Base-by-base conservation (phyloP, 2,797 vertebrate genomes). In the Acanthurus lineatus region DNA sequence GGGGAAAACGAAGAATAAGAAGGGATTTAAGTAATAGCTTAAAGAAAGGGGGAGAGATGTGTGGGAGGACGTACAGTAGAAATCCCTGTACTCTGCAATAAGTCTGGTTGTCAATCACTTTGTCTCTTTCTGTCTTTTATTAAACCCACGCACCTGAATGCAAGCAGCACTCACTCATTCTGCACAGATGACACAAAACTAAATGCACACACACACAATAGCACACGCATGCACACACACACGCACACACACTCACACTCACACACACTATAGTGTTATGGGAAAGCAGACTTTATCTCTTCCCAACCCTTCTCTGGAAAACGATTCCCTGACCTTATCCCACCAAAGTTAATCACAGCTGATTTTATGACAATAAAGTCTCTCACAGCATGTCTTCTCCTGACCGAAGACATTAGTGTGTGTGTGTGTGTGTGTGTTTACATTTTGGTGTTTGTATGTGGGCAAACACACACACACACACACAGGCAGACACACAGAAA, bases 261-360 rank as follows among this genome's bases (percentile, higher is more conserved):
- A 54, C 20, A 73, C 56, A 79, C 67, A 86, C 85, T 11, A 35
- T 32, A 60, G 64, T 82, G 77, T 88, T 88, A 60, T 90, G 90
- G 69, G 82, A 91, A 85, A 56, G 57, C 35, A 48, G 7, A 2
- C 32, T 63, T 76, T 72, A 54, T 79, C 74, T 75, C n/a, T 56
- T 87, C 56, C 15, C 58, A 53, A 68, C 20, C 9, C 4, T 48
- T 80, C 76, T 88, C 88, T 85, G 81, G 81, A 86, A 83, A 88
- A 84, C 84, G 85, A 57, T 16, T 10, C 15, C 38, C 14, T 17
- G 17, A 53, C 74, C 62, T 70, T 71, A 12, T 72, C n/a, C 28
- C 57, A 35, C 22, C 7, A 1, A 70, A 48, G 58, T 25, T 25
- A 25, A 25, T 25, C 25, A 25, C 25, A 25, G 25, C 3, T 85